Base-by-base conservation (phyloP, 2,888 invertebrate species). In the Neoaliturus tenellus region DNA sequence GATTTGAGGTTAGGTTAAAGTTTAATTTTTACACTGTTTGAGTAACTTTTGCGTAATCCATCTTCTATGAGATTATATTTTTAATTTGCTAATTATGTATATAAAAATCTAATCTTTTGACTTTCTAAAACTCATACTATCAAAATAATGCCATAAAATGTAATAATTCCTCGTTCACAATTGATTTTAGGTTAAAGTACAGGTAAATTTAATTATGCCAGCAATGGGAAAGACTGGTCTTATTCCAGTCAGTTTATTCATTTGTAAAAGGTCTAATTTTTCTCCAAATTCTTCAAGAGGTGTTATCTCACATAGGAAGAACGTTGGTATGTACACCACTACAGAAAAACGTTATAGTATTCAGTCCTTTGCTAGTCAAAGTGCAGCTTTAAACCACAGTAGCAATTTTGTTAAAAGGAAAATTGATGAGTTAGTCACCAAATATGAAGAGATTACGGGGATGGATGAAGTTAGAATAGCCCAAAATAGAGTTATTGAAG, bases 391-490 rank as follows among this genome's bases (percentile, higher is more conserved):
- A 20, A 25, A 25, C 51, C 28, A 81, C 25, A 44, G 10, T 28
- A 73, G 39, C 10, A 81, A 89, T 81, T 80, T 58, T 88, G 58
- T 85, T 89, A 82, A 89, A 91, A 90, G 88, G 90, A 89, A 91
- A 90, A 87, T 88, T 93, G 91, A 90, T 67, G 92, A 93, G 75
- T 86, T 93, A 80, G 92, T 94, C 69, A 89, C 90, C 35, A 93
- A 92, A 90, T 96, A 96, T 90, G 96, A 95, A 88, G 93, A 94
- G 88, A 92, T 95, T 81, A 95, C 96, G 6, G 96, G 96, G 0
- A 92, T 96, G 78, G 94, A 95, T 86, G 96, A 96, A 90, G 96
- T 97, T 4, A 93, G 94, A 91, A 91, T 92, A 39, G 94, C 95
- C 41, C 96, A 97, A 88, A 93, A 93, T 86, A 93, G 94, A 75